Evolutionary conservation across 1,140 invertebrate species (phyloP), one percentile per base, ranked within the genome.

Genomic region (Physella acuta): DNA sequence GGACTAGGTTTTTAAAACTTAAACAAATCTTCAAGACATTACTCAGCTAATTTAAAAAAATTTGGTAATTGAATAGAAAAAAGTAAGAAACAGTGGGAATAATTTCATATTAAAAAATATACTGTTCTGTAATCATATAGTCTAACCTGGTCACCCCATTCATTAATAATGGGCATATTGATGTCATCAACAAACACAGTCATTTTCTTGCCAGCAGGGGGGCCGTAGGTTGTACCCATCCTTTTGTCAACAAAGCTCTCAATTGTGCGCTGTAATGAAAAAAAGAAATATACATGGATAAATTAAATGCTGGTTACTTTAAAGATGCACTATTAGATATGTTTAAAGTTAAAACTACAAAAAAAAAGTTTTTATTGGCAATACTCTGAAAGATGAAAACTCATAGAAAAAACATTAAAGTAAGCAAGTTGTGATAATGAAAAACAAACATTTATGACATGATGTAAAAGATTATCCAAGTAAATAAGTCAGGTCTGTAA

Each of bases 181-280:
- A 99, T 92, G 81, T 99, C 96, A 80, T 99, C 96, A 72, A 99
- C 92, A 77, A 99, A 98, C 14, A 97, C 89, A 4, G 94, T 90
- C 92, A 99, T 92, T 83, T 94, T 95, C 75, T 93, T 95, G 5
- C 94, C 94, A 76, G 91, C 93, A 0, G 94, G 90, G 31, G 96
- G 95, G 2, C 96, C 95, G 85, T 95, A 98, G 0, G 93, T 98
- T 77, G 90, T 95, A 37, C 95, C 96, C 88, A 96, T 92, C 67
- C 95, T 87, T 86, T 98, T 98, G 82, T 98, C 95, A 0, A 98
- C 91, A 80, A 95, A 98, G 78, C 94, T 95, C 83, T 99, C 95
- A 72, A 98, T 93, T 0, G 94, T 97, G 85, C 96, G 93, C 91
- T 94, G 77, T 4, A 75, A 75, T 20, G 67, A 33, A 30, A 55